Base-by-base conservation (phyloP, 2,113 vertebrate species). In the Sinocyclocheilus maitianheensis region DNA sequence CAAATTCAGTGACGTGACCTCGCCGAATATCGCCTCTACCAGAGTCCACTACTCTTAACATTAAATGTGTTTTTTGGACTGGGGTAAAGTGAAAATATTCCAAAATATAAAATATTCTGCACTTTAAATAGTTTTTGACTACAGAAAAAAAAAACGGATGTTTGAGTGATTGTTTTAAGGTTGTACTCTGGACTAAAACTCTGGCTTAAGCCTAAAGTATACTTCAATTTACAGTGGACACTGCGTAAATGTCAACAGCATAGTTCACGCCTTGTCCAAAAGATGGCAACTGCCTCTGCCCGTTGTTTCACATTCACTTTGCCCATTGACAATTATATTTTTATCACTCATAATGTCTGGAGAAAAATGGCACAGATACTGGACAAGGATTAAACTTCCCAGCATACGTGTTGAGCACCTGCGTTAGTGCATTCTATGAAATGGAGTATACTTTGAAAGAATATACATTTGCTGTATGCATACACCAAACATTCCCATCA, bases 111-210 rank as follows among this genome's bases (percentile, higher is more conserved):
- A 48, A 11, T 48, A 12, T 48, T 46, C 43, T 46, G 43, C 43
- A 0, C 43, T 46, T 48, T 48, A 48, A 48, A 48, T 2, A 12
- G 48, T 4, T 53, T 14, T 53, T 53, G 51, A 53, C 4, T 53
- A 53, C 13, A 53, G 13, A 53, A 34, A 53, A 53, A 53, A 53
- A 53, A 53, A 16, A 14, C 4, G 14, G 51, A 53, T 16, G 72
- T 46, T 46, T 75, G 22, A 22, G 37, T 13, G 20, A 43, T 1
- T 20, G 51, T 51, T 82, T 67, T 48, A 63, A 82, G 43, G 60
- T 46, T 81, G 77, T 69, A 75, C 24, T 5, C 55, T 6, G 11
- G 40, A 78, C 26, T 20, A 75, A 26, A 85, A 53, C 51, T 72
- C 34, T 20, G 8, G 22, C 5, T 37, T 24, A 60, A 65, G 11